Evolutionary conservation across 2,113 vertebrate genomes (phyloP).

Genomic region (Sturnira hondurensis): DNA sequence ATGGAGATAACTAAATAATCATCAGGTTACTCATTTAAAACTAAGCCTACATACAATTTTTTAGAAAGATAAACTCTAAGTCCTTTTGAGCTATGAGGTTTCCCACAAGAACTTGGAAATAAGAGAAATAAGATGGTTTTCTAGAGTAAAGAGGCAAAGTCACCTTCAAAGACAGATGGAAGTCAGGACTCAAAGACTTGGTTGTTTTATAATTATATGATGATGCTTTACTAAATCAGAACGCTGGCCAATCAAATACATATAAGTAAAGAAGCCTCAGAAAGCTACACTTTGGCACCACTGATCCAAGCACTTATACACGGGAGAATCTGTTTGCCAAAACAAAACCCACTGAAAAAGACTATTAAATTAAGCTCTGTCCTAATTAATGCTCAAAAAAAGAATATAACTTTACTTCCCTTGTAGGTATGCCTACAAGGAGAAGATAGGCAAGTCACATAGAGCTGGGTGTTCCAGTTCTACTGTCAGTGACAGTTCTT

Average conservation of each 20-base stretch:
- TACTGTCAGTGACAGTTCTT: neutral
- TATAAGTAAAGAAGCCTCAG: neutral
- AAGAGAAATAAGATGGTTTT: neutral
- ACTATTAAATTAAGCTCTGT: neutral
- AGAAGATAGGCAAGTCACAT: neutral
- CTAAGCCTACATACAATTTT: conserved; percentile 18
- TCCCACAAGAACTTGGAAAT: conserved; percentile 18
- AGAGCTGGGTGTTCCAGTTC: neutral
- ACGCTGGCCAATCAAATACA: neutral
- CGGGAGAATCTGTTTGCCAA: neutral
- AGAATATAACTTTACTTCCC: conserved; percentile 6
- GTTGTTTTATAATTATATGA: conserved; percentile 23
- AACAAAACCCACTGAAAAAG: conserved; percentile 19
- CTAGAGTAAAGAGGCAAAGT: conserved; percentile 7
- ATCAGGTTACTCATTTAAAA: conserved; percentile 42
- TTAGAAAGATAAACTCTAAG: conserved; percentile 2
- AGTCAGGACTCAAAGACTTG: neutral
- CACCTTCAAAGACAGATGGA: conserved; percentile 34
- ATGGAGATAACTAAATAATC: conserved; percentile 26
- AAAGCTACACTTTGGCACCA: neutral
- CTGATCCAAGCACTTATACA: neutral
- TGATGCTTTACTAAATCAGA: conserved; percentile 20
- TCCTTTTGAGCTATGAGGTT: neutral
- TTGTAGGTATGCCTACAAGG: neutral
- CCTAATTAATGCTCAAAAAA: conserved; percentile 1